phyloP scores from a whole-genome alignment of 2,888 invertebrate genomes.

The Mesochorus sp. region DNA sequence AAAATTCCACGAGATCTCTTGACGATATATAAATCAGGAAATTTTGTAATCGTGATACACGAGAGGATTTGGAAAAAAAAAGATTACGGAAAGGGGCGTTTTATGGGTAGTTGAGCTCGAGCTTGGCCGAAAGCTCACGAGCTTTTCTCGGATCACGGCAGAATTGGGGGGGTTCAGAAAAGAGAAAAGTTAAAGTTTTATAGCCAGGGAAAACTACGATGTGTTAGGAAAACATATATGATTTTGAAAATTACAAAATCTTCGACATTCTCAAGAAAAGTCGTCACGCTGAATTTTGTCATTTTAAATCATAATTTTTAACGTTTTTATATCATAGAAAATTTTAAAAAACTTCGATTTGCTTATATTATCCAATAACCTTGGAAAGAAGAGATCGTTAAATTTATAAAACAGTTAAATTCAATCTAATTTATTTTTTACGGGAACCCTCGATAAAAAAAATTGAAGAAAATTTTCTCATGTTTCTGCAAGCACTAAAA shows the following conservation, averaged over 20 bases:
- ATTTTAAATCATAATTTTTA: too few relatives aligned
- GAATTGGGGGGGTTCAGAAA: too few relatives aligned
- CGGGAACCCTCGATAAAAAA: not conserved
- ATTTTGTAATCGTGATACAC: not conserved
- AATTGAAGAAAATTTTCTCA: too few relatives aligned
- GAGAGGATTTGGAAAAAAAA: slow-evolving; percentile 8
- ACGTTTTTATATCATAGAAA: too few relatives aligned
- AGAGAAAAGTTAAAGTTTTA: too few relatives aligned
- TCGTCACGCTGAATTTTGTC: too few relatives aligned
- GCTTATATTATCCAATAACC: not conserved
- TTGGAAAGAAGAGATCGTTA: slow-evolving; percentile 29
- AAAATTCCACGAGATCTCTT: not conserved
- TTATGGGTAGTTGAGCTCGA: slow-evolving; percentile 28
- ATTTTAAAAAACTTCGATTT: too few relatives aligned
- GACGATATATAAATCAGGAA: not conserved
- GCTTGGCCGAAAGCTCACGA: not conserved
- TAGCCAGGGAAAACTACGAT: too few relatives aligned
- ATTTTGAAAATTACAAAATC: too few relatives aligned
- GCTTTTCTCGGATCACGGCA: slow-evolving; percentile 8
- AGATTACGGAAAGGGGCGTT: too few relatives aligned
- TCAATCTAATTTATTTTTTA: not conserved
- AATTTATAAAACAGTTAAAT: not conserved
- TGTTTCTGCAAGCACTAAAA: not conserved
- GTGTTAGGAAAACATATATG: too few relatives aligned
- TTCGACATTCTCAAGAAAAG: too few relatives aligned